Evolutionary conservation across 2,113 vertebrate species (phyloP).

Genomic region (Planiliza haematocheilus): DNA sequence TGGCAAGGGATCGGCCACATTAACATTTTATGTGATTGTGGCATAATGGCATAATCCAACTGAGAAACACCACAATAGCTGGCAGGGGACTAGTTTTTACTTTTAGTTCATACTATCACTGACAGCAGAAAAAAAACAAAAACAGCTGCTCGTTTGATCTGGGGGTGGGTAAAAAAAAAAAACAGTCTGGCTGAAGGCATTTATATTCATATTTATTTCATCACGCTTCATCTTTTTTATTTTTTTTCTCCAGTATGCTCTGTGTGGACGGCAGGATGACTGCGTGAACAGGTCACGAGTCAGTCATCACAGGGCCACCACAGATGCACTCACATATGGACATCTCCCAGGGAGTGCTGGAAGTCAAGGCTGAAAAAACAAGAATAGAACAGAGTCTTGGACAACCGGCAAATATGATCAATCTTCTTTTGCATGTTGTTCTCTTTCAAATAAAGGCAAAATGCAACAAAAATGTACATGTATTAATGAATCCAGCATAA

Average conservation of each 20-base stretch:
- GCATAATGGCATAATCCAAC: constrained; percentile 5
- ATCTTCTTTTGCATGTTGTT: background rate
- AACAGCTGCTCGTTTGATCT: background rate
- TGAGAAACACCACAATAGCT: background rate
- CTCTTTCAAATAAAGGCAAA: background rate
- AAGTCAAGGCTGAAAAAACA: constrained; percentile 10
- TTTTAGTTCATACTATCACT: background rate
- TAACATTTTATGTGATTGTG: background rate
- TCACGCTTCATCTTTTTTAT: constrained; percentile 1
- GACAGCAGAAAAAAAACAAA: background rate
- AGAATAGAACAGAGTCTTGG: constrained; percentile 7
- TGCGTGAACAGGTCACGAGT: constrained; percentile 40
- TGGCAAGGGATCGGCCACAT: constrained; percentile 4
- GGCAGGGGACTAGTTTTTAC: background rate
- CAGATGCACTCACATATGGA: constrained; percentile 7
- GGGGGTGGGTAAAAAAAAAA: background rate
- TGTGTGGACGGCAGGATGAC: constrained; percentile 11
- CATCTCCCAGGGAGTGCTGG: background rate
- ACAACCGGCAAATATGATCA: background rate
- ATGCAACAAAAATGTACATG: background rate
- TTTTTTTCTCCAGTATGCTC: constrained; percentile 24
- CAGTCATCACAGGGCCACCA: constrained; percentile 25
- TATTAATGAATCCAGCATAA: too few relatives aligned
- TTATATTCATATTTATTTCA: constrained; percentile 5
- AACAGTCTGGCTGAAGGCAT: background rate